Base-by-base conservation (phyloP, 2,113 vertebrate species). In the Copsychus sechellarum region DNA sequence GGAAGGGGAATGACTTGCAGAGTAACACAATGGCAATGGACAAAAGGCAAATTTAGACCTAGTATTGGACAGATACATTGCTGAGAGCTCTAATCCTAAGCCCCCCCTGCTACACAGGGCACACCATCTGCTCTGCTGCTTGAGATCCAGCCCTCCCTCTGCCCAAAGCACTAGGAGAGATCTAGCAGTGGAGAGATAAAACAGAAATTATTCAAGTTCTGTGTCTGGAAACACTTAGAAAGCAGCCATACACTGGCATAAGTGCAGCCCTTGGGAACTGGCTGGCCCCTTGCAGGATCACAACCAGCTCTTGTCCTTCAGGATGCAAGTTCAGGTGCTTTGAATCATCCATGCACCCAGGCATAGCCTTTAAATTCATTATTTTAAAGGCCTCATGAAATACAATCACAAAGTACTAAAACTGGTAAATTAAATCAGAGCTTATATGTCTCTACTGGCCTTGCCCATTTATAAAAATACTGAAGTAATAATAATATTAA, bases 41-140 rank as follows among this genome's bases (percentile, higher is more conserved):
- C 48, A 84, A 91, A 94, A 93, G 72, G 86, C 73, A 80, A 92
- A 77, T 60, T 76, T 45, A 86, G 47, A 66, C 40, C 42, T 72
- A 16, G 34, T 62, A 81, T 56, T 38, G 71, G 71, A 48, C 53
- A 79, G 51, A 91, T 65, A 90, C 91, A 92, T 62, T 71, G 71
- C 90, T 66, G 81, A 62, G 47, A 58, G 51, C 33, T 81, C 71
- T 69, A 76, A 91, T 84, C 93, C 62, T 72, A 2, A 3, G 29
- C 69, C 26, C 34, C 65, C 45, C 16, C 47, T 34, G 78, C 78
- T 45, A 61, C 54, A 12, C 1, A 48, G 58, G 67, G 42, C 64
- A 64, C 3, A 45, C 1, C 78, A 83, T 60, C 67, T 70, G 77
- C 88, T 79, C 82, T 56, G 69, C 60, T 70, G 57, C 71, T 67